Evolutionary conservation across 1,140 invertebrate species (phyloP), one percentile per base, ranked within the genome.

Genomic region (Bombyx mori): DNA sequence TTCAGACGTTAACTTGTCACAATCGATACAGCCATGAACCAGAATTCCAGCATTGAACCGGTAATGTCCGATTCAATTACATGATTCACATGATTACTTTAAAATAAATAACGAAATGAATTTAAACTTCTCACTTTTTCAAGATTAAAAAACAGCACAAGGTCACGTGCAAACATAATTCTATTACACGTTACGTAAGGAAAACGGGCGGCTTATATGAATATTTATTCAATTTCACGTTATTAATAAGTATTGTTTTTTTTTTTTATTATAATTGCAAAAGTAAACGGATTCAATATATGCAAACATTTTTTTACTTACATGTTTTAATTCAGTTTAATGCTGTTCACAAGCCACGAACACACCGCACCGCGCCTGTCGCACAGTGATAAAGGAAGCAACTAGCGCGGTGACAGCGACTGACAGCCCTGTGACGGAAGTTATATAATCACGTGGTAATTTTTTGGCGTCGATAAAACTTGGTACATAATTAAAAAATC

Each of bases 101-200:
- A 35, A 35, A 35, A 3, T 35, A 35, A 35, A 35, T 35, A 35
- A 35, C 26, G 26, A 35, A 35, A 35, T 35, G 26, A 5, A 35
- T 35, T 2, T 35, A 35, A 35, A 5, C 26, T 35, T 35, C 26
- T 35, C 26, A 35, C 22, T 51, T 35, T 35, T 57, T 50, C 57
- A 57, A 54, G 68, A 73, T 60, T 52, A 57, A 76, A 52, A 67
- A 65, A 72, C 77, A 69, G 77, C 54, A 63, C 83, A 86, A 84
- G 79, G 83, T 86, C 83, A 84, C 81, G 81, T 84, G 81, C 73
- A 77, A 86, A 81, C 74, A 77, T 79, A 77, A 78, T 77, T 78
- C 69, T 75, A 79, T 78, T 79, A 75, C n/a, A 54, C 60, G 76
- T 86, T 86, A 86, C 83, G 83, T 86, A 86, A 86, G 83, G 73